Conservation (phyloP, 2,113 vertebrate genomes). For the Vulpes ferrilata region DNA sequence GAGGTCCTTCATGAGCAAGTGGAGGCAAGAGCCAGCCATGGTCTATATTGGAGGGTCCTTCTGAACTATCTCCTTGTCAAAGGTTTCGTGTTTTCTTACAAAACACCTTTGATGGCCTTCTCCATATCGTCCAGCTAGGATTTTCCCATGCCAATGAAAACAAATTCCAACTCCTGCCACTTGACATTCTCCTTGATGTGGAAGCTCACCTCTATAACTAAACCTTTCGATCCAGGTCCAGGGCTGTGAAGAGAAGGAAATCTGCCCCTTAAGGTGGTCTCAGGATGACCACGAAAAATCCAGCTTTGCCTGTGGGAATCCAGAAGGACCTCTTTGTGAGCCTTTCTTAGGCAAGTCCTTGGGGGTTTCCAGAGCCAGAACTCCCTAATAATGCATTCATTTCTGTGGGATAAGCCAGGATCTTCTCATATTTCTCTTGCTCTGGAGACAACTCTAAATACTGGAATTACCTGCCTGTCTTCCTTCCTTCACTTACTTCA, state of each 20-base stretch:
- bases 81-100: neutral
- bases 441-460: neutral
- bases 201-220: neutral
- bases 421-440: neutral
- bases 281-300: neutral
- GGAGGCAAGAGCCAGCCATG: neutral
- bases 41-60: neutral
- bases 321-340: neutral
- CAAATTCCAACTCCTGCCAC: neutral
- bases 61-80: neutral
- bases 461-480: neutral
- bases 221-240: neutral
- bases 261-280: neutral
- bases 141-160: constrained; percentile 10
- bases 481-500: neutral
- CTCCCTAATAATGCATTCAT: neutral
- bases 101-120: neutral
- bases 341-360: neutral
- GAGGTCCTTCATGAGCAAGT: neutral
- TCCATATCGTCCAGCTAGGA: neutral
- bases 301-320: neutral
- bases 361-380: neutral
- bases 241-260: neutral
- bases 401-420: neutral
- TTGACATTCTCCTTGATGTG: neutral